phyloP scores from a whole-genome alignment of 1,140 invertebrate species.

The Zaprionus tsacasi region DNA sequence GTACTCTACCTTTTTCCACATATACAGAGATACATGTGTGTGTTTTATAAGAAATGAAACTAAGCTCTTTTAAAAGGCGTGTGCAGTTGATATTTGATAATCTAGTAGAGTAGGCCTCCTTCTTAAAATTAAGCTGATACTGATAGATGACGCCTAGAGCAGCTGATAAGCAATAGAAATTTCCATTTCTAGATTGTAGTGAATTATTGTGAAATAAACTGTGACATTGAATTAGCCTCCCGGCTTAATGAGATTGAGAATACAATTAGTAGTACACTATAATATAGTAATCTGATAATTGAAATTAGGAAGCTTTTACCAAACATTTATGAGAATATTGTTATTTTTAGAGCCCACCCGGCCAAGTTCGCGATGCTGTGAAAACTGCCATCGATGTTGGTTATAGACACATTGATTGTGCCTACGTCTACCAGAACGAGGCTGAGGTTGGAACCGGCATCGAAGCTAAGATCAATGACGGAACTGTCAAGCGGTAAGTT shows the following conservation, averaged over 20 bases:
- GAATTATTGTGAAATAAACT: slow-evolving; percentile 45
- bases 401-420: slow-evolving; percentile 94
- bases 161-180: slow-evolving; percentile 14
- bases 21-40: not conserved
- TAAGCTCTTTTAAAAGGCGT: not conserved
- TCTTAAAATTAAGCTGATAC: not conserved
- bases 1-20: not conserved
- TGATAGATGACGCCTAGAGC: slow-evolving; percentile 41
- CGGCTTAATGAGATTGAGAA: slow-evolving; percentile 1
- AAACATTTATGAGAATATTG: slow-evolving; percentile 3
- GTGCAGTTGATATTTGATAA: not conserved
- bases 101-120: not conserved
- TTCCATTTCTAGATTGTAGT: slow-evolving; percentile 24
- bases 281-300: not conserved
- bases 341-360: slow-evolving; percentile 88
- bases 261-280: slow-evolving; percentile 1
- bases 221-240: slow-evolving; percentile 25
- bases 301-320: not conserved
- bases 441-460: slow-evolving; percentile 90
- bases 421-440: slow-evolving; percentile 92
- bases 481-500: slow-evolving; percentile 87
- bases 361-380: slow-evolving; percentile 90
- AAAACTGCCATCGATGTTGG: slow-evolving; percentile 91
- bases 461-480: slow-evolving; percentile 87
- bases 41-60: not conserved